Percentiles rank a stretch among this genome's conserved stretches.
phyloP scores from a whole-genome alignment of 2,888 invertebrate genomes.

The Xanthorhoe spadicearia region DNA sequence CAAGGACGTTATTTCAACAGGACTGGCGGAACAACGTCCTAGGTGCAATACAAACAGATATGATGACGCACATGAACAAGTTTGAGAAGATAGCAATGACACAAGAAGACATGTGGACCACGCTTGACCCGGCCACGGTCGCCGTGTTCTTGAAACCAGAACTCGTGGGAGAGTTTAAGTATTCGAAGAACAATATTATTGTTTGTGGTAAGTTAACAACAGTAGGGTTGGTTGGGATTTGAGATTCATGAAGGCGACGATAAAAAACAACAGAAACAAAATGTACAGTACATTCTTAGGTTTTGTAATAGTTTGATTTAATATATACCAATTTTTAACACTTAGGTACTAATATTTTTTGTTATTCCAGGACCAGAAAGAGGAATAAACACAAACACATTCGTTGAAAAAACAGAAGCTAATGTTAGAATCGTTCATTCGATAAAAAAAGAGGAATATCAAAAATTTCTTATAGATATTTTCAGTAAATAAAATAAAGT shows the following conservation, averaged over 20 bases:
- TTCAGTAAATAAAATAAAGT: slow-evolving; percentile 41
- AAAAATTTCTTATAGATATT: slow-evolving; percentile 61
- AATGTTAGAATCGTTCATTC: slow-evolving; percentile 66
- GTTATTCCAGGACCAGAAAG: slow-evolving; percentile 60
- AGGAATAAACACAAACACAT: slow-evolving; percentile 61
- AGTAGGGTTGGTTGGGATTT: not conserved
- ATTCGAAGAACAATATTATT: slow-evolving; percentile 66
- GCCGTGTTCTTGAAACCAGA: slow-evolving; percentile 62
- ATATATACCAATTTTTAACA: too few relatives aligned
- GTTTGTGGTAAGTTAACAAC: slow-evolving; percentile 66
- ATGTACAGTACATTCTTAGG: too few relatives aligned
- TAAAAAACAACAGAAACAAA: too few relatives aligned
- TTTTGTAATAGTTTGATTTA: too few relatives aligned
- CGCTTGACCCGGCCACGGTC: slow-evolving; percentile 67
- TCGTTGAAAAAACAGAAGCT: slow-evolving; percentile 60
- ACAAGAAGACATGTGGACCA: slow-evolving; percentile 56
- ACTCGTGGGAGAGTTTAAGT: slow-evolving; percentile 65
- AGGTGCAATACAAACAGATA: slow-evolving; percentile 64
- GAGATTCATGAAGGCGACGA: too few relatives aligned
- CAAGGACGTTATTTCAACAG: slow-evolving; percentile 47
- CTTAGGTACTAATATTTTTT: not conserved
- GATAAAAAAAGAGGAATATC: slow-evolving; percentile 60
- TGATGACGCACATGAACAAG: slow-evolving; percentile 64
- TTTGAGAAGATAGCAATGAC: slow-evolving; percentile 62
- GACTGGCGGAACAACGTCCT: slow-evolving; percentile 64